Evolutionary conservation across 2,888 invertebrate genomes (phyloP), one percentile per base, ranked within the genome.

Genomic region (Brassicogethes aeneus): DNA sequence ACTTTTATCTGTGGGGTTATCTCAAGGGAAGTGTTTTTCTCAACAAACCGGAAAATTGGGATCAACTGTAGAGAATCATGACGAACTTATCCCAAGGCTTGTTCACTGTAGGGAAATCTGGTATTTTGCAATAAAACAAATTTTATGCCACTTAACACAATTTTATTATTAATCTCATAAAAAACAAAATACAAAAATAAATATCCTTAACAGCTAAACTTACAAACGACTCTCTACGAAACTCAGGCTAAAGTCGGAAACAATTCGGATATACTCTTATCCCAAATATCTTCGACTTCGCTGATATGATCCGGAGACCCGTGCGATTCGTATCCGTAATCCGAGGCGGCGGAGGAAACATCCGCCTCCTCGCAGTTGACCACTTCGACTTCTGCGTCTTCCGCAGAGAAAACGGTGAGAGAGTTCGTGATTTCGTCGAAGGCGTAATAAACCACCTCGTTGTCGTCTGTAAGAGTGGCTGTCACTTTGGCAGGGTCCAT

Each of bases 181-280:
- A n/a, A n/a, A n/a, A n/a, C n/a, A n/a, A n/a, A n/a, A n/a, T n/a
- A n/a, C n/a, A n/a, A n/a, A n/a, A n/a, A n/a, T n/a, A n/a, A n/a
- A n/a, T n/a, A n/a, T n/a, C n/a, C n/a, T n/a, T n/a, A n/a, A n/a
- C n/a, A n/a, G n/a, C n/a, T n/a, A n/a, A n/a, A n/a, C n/a, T n/a
- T n/a, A n/a, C n/a, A n/a, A n/a, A n/a, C n/a, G n/a, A n/a, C n/a
- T n/a, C n/a, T n/a, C n/a, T n/a, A n/a, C n/a, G n/a, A n/a, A n/a
- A n/a, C n/a, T 70, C 72, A 85, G 39, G 80, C 74, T 57, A 87
- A 69, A 46, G 77, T 77, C 29, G 87, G 86, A 67, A 88, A 88
- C 52, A 88, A 68, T 67, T 86, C 85, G 45, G 82, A 79, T 55
- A 86, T 79, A 53, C 80, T 80, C 59, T 79, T 80, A 59, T 82